Conservation (phyloP, 1,140 invertebrate species). For the Drosophila persimilis region DNA sequence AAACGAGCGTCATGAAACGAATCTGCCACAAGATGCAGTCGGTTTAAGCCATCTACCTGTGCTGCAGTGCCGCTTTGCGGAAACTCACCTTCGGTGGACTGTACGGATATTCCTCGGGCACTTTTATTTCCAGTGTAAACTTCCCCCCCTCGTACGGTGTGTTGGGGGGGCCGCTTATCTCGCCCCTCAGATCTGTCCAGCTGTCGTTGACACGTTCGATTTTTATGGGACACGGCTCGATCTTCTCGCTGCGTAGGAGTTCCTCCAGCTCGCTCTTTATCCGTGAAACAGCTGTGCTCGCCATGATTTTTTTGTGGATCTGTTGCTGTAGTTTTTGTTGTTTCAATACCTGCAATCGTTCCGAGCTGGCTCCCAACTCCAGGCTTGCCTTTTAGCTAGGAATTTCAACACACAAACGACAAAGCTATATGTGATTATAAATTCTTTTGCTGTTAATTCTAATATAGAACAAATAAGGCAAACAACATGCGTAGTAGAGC, state of each 20-base stretch:
- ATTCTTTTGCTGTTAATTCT: too few species aligned
- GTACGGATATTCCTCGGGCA: conserved; percentile 99
- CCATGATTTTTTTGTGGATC: conserved; percentile 86
- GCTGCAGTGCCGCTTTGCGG: too few species aligned
- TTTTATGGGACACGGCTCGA: conserved; percentile 95
- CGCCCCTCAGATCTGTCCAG: conserved; percentile 95
- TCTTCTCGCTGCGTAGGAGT: conserved; percentile 98
- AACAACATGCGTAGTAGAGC: too few species aligned
- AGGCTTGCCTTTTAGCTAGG: too few species aligned
- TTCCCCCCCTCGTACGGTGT: conserved; percentile 98
- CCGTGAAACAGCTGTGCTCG: conserved; percentile 97
- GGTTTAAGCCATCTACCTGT: too few species aligned
- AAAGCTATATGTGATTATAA: too few species aligned
- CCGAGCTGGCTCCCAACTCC: too few species aligned
- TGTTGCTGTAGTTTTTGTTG: too few species aligned
- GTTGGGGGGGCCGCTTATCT: conserved; percentile 96
- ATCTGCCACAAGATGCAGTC: conserved; percentile 79
- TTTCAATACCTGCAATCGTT: too few species aligned
- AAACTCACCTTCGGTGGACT: conserved; percentile 93
- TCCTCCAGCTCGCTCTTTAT: conserved; percentile 99
- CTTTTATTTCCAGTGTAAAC: conserved; percentile 97
- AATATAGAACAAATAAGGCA: too few species aligned
- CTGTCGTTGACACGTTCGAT: conserved; percentile 96
- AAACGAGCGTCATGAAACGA: conserved; percentile 98
- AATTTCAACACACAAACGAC: too few species aligned